Evolutionary conservation across 2,113 vertebrate species (phyloP).

Genomic region (Pterocles burchelli): DNA sequence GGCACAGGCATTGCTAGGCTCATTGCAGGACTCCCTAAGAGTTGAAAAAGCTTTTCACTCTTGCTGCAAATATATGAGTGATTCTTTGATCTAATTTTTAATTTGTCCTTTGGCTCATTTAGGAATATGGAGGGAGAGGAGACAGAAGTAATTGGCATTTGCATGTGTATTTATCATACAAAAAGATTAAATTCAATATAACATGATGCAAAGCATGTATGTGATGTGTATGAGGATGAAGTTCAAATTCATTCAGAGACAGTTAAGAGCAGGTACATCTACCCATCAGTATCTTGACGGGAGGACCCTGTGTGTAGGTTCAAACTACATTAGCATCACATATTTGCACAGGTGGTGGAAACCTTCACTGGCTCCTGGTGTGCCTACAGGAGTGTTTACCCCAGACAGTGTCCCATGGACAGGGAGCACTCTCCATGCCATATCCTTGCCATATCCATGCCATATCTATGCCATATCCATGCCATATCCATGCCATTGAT

Average conservation of each 20-base stretch:
- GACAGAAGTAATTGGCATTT: not conserved
- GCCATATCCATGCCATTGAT: no score
- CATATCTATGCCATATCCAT: no score
- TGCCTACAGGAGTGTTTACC: not conserved
- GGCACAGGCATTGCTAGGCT: not conserved
- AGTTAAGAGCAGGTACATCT: not conserved
- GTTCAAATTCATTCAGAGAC: not conserved
- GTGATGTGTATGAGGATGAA: not conserved
- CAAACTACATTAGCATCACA: rapidly evolving
- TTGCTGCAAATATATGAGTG: not conserved
- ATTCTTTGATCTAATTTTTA: not conserved
- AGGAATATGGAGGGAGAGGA: not conserved
- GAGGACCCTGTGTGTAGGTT: rapidly evolving
- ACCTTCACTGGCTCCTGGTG: no score
- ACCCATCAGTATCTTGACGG: no score
- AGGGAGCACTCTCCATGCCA: rapidly evolving
- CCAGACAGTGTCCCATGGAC: not conserved
- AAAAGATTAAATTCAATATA: not conserved
- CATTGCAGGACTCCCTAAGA: not conserved
- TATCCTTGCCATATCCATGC: no score
- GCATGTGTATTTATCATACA: not conserved
- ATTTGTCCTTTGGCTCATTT: not conserved
- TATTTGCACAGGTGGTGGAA: not conserved
- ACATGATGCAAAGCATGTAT: not conserved
- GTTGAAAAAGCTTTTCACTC: not conserved